Evolutionary conservation across 2,888 invertebrate species (phyloP), one percentile per base, ranked within the genome.

Genomic region (Amphipyra berbera): DNA sequence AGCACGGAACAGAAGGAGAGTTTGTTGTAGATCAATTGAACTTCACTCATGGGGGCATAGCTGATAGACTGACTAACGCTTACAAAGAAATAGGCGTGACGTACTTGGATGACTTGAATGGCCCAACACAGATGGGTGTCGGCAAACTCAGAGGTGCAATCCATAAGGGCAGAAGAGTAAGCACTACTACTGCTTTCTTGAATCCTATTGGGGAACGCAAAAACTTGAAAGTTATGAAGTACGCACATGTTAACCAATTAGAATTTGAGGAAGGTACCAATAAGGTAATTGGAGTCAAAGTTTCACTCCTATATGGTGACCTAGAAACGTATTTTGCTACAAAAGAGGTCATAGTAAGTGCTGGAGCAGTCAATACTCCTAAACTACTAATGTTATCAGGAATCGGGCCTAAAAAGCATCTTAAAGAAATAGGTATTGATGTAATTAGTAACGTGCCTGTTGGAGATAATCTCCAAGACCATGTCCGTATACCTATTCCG

Each of bases 131-230:
- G 83, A 91, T 95, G 76, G 96, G 95, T 0, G 90, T 95, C n/a
- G 95, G 95, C 13, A 95, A 93, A 73, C 90, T 95, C 12, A 91
- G 95, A 79, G 96, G 95, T 2, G 90, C 93, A 0, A 90, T 92
- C 55, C 72, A 95, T 63, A 89, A 94, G 70, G 96, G 96, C 0
- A 92, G 88, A 64, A 86, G 96, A 74, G 95, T 96, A 10, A 96
- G 95, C 77, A 95, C 95, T 10, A 94, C 95, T 0, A 95, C 95
- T 52, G 95, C 95, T 3, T 96, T 93, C 63, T 72, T 94, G 5
- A 91, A 85, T 62, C 85, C 89, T 30, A 82, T 87, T 2, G 81
- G 79, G 56, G 79, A 89, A 55, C 85, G 93, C 9, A 76, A 83
- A 14, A 94, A 94, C 77, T 83, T 95, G 33, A 88, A 82, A 58